Conservation (phyloP, 92 coral and sea anemone species). For the Muricea muricata region DNA sequence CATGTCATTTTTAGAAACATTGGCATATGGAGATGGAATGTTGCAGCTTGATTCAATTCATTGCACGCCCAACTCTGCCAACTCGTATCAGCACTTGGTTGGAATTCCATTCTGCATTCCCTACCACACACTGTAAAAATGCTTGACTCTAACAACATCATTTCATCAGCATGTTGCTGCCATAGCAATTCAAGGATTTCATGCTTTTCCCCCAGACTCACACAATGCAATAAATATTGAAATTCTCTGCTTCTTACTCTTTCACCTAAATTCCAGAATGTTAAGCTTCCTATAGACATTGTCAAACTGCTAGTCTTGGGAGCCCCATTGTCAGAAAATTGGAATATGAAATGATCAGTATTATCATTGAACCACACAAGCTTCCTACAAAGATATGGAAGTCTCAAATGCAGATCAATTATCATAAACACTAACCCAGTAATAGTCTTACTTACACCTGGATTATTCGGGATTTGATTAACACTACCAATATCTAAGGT, state of each 20-base stretch:
- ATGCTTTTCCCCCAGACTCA: conserved; percentile 55
- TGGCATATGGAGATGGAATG: conserved; percentile 22
- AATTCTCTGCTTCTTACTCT: conserved; percentile 63
- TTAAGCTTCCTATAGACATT: conserved; percentile 64
- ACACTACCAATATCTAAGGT: background rate
- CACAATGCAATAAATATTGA: conserved; percentile 61
- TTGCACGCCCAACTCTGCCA: conserved; percentile 26
- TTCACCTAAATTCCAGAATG: conserved; percentile 64
- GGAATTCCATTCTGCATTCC: conserved; percentile 29
- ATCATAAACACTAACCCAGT: conserved; percentile 60
- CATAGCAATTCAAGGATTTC: conserved; percentile 49
- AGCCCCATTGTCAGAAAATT: conserved; percentile 65
- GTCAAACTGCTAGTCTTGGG: too few relatives aligned
- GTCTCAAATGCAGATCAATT: conserved; percentile 39
- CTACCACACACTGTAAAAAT: conserved; percentile 11
- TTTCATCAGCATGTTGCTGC: conserved; percentile 72
- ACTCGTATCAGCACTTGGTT: background rate
- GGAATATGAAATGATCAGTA: conserved; percentile 59
- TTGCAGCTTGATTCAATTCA: conserved; percentile 25
- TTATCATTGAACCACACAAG: conserved; percentile 61
- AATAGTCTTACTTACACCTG: conserved; percentile 42
- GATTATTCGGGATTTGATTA: background rate
- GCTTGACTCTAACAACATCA: conserved; percentile 64
- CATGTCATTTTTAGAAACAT: conserved; percentile 19
- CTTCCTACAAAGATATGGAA: conserved; percentile 47